Evolutionary conservation across 2,113 vertebrate genomes (phyloP).

Genomic region (Shinisaurus crocodilurus): DNA sequence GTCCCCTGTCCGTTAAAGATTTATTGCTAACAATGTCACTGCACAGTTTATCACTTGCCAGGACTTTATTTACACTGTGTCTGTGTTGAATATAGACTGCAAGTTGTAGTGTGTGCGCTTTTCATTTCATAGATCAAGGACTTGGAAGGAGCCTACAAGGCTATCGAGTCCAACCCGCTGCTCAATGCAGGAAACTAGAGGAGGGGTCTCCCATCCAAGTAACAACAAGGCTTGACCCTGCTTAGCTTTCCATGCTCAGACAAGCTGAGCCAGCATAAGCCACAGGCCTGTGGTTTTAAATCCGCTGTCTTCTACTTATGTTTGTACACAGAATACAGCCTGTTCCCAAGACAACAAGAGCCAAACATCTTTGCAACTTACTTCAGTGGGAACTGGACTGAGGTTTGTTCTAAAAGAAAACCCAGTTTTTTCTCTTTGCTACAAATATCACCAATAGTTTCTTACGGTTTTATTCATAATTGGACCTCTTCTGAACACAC

Average conservation of each 20-base stretch:
- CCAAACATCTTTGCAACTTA: neutral
- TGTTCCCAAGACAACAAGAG: neutral
- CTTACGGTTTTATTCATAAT: neutral
- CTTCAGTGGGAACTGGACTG: neutral
- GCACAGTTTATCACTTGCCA: neutral
- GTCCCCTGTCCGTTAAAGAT: neutral
- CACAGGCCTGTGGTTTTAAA: too few species aligned
- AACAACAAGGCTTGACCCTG: too few species aligned
- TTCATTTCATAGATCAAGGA: too few species aligned
- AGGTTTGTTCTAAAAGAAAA: neutral
- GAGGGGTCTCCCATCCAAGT: too few species aligned
- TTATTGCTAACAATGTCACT: neutral
- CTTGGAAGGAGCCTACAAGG: too few species aligned
- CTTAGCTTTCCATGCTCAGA: too few species aligned
- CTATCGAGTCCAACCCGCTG: too few species aligned
- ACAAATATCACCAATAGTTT: neutral
- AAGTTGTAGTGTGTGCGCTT: neutral
- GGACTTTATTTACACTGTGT: neutral
- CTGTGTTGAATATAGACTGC: neutral
- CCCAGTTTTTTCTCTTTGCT: neutral
- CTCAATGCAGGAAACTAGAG: too few species aligned
- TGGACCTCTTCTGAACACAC: too few species aligned
- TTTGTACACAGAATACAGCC: neutral
- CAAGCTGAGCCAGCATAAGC: too few species aligned
- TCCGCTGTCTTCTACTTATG: neutral